Base-by-base conservation (phyloP, 2,888 invertebrate genomes). In the Pristionchus japonicus region DNA sequence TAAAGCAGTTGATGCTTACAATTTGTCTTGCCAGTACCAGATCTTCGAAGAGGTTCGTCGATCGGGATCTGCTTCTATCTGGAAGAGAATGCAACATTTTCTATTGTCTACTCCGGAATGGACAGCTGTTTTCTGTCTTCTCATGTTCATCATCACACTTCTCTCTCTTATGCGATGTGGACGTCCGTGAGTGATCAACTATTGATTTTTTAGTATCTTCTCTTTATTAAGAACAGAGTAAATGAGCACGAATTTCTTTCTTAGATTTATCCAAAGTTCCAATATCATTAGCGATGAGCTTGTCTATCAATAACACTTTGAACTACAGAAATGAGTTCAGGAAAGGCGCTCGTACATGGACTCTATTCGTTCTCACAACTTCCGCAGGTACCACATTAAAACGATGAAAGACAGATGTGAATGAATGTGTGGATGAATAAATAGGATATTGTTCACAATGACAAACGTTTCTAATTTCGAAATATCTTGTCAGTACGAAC, bases 51-150 rank as follows among this genome's bases (percentile, higher is more conserved):
- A 49, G 37, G 82, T 83, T 34, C 49, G 52, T 17, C 82, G 82
- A n/a, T 34, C 34, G 34, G 37, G n/a, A 17, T 83, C 82, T 13
- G 23, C 82, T 0, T 83, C 82, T 3, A 37, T 83, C 11, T 52
- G 49, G 52, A 83, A 83, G 34, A 49, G 82, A 43, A 83, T 83
- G 52, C 82, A 83, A 34, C 82, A 83, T n/a, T 83, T 83, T 34
- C 34, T 83, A 7, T 34, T 83, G 7, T 27, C 52, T 7, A 52
- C 82, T 17, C 82, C 82, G 7, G 82, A 83, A 52, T 83, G 82
- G 82, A 83, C 82, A 6, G 49, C 52, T 27, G 82, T 83, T 0
- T 83, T 83, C 34, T 49, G 49, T 23, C 27, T 83, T 31, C 82
- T 83, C 52, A 52, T 83, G 49, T 34, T 83, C 52, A 83, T 52